Evolutionary conservation across 1,140 invertebrate genomes (phyloP), one percentile per base, ranked within the genome.

Genomic region (Luehdorfia chinensis): DNA sequence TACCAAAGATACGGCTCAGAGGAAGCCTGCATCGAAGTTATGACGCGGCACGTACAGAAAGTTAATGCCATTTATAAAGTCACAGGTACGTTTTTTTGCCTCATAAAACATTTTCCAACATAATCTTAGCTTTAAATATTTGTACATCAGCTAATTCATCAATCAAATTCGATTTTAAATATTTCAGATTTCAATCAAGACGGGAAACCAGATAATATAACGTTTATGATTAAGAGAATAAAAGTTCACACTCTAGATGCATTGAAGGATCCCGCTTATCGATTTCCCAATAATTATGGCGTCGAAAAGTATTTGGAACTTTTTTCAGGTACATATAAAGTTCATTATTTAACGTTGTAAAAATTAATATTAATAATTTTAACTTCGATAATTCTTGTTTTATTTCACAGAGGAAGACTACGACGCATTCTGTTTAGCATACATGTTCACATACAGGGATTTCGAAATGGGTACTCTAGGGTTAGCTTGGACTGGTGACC

Each of bases 401-500:
- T 7, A 7, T 33, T 57, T 60, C 66, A 41, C 91, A 91, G 95
- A 99, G 90, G 94, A 97, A 77, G 96, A 99, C 80, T 99, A 99
- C 80, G 96, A 98, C 76, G 95, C 96, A 8, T 99, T 99, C 87
- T 99, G 98, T 75, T 88, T 99, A 67, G 97, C 98, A 25, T 99
- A 99, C 81, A 97, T 99, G 93, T 98, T 99, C 77, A 99, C 98
- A 1, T 99, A 98, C 85, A 89, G 98, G 25, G 98, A 99, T 83
- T 99, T 99, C 78, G 96, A 98, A 78, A 98, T 98, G 90, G 98
- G 98, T 31, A 99, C 98, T 0, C 84, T 99, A 39, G 98, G 98
- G 4, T 85, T 99, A 21, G 98, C 98, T 1, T 99, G 98, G 98
- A 97, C 96, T 0, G 96, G 95, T 0, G 96, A 97, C 84, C 87